Conservation (phyloP, 2,797 vertebrate species). For the Peromyscus aztecus region DNA sequence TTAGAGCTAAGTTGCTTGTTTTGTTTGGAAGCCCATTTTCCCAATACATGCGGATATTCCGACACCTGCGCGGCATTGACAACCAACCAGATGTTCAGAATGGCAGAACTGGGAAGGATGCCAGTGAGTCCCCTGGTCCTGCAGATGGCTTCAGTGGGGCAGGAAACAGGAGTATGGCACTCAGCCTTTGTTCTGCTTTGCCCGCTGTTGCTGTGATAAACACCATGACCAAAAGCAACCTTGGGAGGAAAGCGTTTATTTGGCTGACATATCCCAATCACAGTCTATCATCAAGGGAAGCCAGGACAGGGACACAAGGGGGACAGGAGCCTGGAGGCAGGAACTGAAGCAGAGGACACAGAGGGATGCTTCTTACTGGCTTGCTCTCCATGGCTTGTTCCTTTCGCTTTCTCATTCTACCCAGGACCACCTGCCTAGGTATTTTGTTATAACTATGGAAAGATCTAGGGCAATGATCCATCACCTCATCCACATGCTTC, state of each 20-base stretch:
- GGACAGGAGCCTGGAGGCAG: background rate
- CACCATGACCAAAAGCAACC: background rate
- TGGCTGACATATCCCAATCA: background rate
- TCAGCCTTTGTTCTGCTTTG: background rate
- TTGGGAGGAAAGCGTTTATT: background rate
- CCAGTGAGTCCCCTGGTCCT: background rate
- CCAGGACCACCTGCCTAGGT: background rate
- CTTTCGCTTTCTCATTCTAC: background rate
- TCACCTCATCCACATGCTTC: background rate
- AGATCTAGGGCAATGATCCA: background rate
- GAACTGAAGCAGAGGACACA: background rate
- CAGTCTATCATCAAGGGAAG: background rate
- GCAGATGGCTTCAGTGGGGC: background rate
- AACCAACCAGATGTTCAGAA: background rate
- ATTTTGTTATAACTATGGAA: background rate
- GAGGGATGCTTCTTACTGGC: background rate
- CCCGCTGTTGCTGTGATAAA: background rate
- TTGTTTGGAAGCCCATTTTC: constrained; percentile 21
- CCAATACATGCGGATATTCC: background rate
- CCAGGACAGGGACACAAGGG: background rate
- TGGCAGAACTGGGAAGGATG: background rate
- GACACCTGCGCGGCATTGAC: background rate
- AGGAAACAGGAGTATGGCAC: background rate
- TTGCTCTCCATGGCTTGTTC: background rate
- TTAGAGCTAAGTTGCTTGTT: background rate